These are phyloP conservation scores for Cheilosia impressa DNA, from an alignment of 2,888 invertebrate species.

Conservation along the genomic window DNA sequence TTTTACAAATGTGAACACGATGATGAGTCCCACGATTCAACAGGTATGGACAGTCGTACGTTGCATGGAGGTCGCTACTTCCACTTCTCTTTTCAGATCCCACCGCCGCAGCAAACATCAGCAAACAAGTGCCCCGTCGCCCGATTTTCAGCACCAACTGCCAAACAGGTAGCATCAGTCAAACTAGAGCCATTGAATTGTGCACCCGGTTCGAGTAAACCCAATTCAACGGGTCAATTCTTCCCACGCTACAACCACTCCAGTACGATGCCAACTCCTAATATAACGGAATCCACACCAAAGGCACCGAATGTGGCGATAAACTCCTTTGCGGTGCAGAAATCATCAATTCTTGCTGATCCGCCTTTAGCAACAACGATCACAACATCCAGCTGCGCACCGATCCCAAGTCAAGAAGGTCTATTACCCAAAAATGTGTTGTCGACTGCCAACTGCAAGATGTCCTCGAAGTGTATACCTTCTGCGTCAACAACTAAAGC, in stretches of 20 bases:
- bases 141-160: not conserved
- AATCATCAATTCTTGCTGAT: not conserved
- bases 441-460: not conserved
- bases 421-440: not conserved
- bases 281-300: not conserved
- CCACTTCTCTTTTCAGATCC: conserved; percentile 10
- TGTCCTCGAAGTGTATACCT: not conserved
- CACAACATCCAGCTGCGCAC: not conserved
- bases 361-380: not conserved
- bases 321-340: not conserved
- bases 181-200: conserved; percentile 12
- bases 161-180: not conserved
- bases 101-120: not conserved
- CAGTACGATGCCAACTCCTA: not conserved
- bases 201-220: not conserved
- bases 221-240: conserved; percentile 29
- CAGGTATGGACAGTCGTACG: conserved; percentile 13
- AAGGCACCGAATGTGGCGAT: not conserved
- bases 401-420: not conserved
- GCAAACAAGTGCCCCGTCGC: not conserved
- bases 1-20: conserved; percentile 29
- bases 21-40: conserved; percentile 48
- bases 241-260: conserved; percentile 41
- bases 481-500: not conserved
- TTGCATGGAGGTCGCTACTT: no score